Percentiles rank a stretch among this genome's conserved stretches.
Evolutionary conservation across 2,113 vertebrate species (phyloP).

Genomic region (Lota lota): DNA sequence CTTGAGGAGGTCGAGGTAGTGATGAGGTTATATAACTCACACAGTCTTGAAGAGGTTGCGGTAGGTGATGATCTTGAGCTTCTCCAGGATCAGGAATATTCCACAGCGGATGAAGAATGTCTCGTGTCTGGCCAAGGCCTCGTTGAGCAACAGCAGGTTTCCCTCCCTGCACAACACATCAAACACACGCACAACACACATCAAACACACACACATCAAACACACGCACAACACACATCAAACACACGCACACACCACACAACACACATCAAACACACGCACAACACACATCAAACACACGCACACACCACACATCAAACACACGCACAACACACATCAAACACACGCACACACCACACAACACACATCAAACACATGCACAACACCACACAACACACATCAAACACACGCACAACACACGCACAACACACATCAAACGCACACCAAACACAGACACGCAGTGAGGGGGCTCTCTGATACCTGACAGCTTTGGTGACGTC

Average conservation of each 20-base stretch:
- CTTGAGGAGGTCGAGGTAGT: slow-evolving; percentile 90
- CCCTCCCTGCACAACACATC: slow-evolving; percentile 79
- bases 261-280: neutral
- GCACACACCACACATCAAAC: neutral
- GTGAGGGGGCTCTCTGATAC: slow-evolving; percentile 56
- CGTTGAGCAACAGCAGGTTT: slow-evolving; percentile 89
- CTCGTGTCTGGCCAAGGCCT: slow-evolving; percentile 88
- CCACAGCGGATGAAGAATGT: slow-evolving; percentile 98
- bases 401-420: too few relatives aligned
- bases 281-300: neutral
- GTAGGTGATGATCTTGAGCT: slow-evolving; percentile 96
- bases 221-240: too few relatives aligned
- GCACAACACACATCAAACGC: neutral
- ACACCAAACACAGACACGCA: neutral
- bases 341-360: neutral
- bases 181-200: neutral
- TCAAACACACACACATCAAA: too few relatives aligned
- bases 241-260: neutral
- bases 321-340: neutral
- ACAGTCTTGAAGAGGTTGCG: slow-evolving; percentile 99
- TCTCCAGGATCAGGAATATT: slow-evolving; percentile 97
- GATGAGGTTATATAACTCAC: slow-evolving; percentile 69
- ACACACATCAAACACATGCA: neutral
- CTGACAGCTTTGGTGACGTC: slow-evolving; percentile 93
- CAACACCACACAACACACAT: too few relatives aligned